These are phyloP conservation scores for Drosophila helvetica DNA, from an alignment of 2,888 invertebrate genomes.

Conservation along the genomic window DNA sequence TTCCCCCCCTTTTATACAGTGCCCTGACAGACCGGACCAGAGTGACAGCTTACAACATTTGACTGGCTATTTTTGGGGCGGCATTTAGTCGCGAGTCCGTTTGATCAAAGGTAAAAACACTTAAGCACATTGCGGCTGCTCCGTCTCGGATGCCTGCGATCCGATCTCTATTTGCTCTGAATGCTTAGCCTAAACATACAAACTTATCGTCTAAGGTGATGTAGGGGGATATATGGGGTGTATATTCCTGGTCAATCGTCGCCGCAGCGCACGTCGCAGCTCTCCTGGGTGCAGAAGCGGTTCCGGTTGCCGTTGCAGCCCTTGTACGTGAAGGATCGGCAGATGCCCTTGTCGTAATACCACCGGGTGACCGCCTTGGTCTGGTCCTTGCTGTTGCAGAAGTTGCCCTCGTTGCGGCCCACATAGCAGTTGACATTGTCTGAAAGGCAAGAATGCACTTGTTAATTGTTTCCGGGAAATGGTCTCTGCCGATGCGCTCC, in stretches of 20 bases:
- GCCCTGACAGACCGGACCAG: constrained; percentile 53
- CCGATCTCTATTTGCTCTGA: constrained; percentile 43
- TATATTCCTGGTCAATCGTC: constrained; percentile 38
- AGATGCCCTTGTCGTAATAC: constrained; percentile 88
- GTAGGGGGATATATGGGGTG: constrained; percentile 21
- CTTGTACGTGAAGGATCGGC: constrained; percentile 88
- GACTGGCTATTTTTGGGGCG: constrained; percentile 46
- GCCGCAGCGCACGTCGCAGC: constrained; percentile 91
- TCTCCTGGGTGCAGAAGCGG: constrained; percentile 89
- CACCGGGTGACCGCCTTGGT: constrained; percentile 84
- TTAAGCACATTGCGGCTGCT: constrained; percentile 30
- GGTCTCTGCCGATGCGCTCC: constrained; percentile 6
- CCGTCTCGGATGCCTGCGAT: constrained; percentile 1
- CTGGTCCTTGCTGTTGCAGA: constrained; percentile 77
- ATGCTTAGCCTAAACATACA: constrained; percentile 58
- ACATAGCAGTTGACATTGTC: constrained; percentile 80
- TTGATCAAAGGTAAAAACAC: constrained; percentile 64
- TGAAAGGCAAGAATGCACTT: constrained; percentile 45
- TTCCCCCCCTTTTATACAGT: constrained; percentile 23
- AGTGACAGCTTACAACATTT: constrained; percentile 69
- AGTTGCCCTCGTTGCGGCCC: constrained; percentile 77
- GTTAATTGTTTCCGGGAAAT: constrained; percentile 40
- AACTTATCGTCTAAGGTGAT: constrained; percentile 62
- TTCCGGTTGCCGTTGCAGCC: constrained; percentile 91
- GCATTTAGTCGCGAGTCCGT: constrained; percentile 44